Evolutionary conservation across 2,113 vertebrate genomes (phyloP).

Genomic region (Chelonoidis abingdonii): DNA sequence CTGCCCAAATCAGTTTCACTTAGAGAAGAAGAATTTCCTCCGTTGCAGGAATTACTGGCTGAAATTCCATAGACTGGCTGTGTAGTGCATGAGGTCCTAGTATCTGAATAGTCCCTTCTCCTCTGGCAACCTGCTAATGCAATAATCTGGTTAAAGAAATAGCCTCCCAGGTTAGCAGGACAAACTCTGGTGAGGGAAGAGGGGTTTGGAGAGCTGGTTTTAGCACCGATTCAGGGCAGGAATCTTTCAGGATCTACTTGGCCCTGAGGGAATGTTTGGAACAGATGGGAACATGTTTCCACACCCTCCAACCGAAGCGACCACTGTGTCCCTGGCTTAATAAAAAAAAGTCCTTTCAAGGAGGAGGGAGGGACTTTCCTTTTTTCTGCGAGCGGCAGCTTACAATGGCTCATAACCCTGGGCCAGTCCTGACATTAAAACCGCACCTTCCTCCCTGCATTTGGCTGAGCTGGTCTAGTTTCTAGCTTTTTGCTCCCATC

Average conservation of each 20-base stretch:
- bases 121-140: not conserved
- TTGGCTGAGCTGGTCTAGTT: too few relatives aligned
- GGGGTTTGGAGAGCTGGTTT: not conserved
- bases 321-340: too few relatives aligned
- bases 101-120: not conserved
- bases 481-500: too few relatives aligned
- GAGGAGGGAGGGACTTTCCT: too few relatives aligned
- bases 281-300: not conserved
- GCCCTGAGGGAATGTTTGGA: not conserved
- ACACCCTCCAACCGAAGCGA: too few relatives aligned
- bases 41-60: not conserved
- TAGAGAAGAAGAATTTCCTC: not conserved
- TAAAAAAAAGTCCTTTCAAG: too few relatives aligned
- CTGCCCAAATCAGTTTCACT: not conserved
- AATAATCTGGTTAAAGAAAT: not conserved
- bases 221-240: not conserved
- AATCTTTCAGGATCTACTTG: not conserved
- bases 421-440: not conserved
- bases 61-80: not conserved
- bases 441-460: not conserved
- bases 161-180: rapidly evolving
- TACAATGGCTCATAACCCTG: too few relatives aligned
- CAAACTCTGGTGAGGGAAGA: not conserved
- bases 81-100: not conserved
- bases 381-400: too few relatives aligned